Evolutionary conservation across 1,140 invertebrate species (phyloP), one percentile per base, ranked within the genome.

Genomic region (Drosophila sp.): DNA sequence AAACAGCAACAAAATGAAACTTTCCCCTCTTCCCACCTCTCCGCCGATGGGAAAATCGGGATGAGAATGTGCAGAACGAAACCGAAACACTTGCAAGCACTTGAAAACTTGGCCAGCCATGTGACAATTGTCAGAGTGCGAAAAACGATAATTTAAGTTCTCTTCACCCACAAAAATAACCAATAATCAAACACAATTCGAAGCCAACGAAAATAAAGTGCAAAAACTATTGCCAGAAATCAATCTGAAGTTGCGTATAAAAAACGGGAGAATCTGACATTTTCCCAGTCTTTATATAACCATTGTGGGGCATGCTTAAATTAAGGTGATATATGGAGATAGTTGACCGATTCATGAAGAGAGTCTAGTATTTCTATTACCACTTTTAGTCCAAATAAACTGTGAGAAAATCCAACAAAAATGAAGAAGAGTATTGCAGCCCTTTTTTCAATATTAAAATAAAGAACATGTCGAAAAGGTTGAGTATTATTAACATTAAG

Each of bases 111-210:
- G 44, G n/a, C 65, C 72, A 70, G 44, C 76, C 81, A 80, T 77
- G 70, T 85, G 79, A 82, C 82, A 74, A 86, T 86, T 85, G 82
- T 82, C 82, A 86, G 55, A 70, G 74, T 62, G 79, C 7, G 23
- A 50, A 50, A 70, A 77, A 69, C 83, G 70, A 82, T 80, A 89
- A 83, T 87, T 87, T 89, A 80, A 89, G 62, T 38, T 78, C 17
- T 40, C 57, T 40, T 33, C 33, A 38, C 6, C 57, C 17, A 60
- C 32, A 60, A 38, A 11, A 60, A 35, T 33, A 60, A 33, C 32
- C 17, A 29, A 11, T 25, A 40, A 25, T 23, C 29, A 32, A 32
- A 38, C 10, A 72, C 60, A 32, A 58, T n/a, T 58, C 25, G 3
- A 27, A 23, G 8, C 1, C 29, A 4, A 11, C 7, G 10, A 6